These are phyloP conservation scores for Ptilodon capucinus DNA, from an alignment of 2,888 invertebrate species.

Conservation along the genomic window DNA sequence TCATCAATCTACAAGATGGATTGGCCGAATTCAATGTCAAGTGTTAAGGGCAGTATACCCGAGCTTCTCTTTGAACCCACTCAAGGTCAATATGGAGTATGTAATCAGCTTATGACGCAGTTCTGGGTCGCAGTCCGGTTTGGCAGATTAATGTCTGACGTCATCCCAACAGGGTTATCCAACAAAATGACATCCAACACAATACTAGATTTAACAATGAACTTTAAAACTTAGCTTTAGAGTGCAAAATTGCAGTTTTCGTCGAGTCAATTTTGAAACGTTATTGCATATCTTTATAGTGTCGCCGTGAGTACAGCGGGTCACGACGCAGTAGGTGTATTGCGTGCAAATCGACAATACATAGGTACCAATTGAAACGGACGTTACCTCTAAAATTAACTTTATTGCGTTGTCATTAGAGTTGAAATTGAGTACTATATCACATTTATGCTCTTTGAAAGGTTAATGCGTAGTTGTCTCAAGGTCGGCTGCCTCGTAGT, in stretches of 20 bases:
- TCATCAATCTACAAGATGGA: too few species aligned
- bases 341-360: background rate
- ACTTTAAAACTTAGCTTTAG: background rate
- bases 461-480: conserved; percentile 1
- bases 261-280: too few species aligned
- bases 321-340: background rate
- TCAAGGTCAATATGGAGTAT: background rate
- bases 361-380: background rate
- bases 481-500: conserved; percentile 15
- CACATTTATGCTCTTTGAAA: background rate
- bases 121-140: background rate
- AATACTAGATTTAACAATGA: background rate
- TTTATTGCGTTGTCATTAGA: background rate
- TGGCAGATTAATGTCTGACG: background rate
- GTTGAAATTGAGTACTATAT: background rate
- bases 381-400: background rate
- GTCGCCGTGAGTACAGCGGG: background rate
- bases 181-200: too few species aligned
- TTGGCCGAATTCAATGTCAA: too few species aligned
- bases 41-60: background rate
- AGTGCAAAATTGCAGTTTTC: background rate
- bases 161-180: background rate
- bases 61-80: background rate
- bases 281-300: too few species aligned
- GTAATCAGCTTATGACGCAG: background rate